These are phyloP conservation scores for Heterodera carotae DNA, from an alignment of 1,140 invertebrate genomes.

Conservation along the genomic window DNA sequence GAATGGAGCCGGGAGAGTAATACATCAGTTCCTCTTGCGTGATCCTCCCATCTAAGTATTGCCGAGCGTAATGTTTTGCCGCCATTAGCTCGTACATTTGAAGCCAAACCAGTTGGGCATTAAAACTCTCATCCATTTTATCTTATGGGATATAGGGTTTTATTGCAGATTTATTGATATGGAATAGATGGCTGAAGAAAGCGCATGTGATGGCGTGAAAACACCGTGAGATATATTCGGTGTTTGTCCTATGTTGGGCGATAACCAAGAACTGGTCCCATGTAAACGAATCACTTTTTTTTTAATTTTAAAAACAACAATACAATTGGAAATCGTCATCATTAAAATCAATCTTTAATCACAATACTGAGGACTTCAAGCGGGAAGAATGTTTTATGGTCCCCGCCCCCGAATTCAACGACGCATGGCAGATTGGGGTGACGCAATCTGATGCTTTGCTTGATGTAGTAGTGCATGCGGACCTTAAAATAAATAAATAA, in stretches of 20 bases:
- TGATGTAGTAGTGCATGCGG: background rate
- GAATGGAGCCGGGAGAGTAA: too few species aligned
- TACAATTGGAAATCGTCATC: slow-evolving; percentile 7
- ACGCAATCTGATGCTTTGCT: background rate
- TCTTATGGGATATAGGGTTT: too few species aligned
- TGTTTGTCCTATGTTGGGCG: background rate
- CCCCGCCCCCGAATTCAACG: slow-evolving; percentile 3
- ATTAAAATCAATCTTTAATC: background rate
- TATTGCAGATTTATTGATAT: too few species aligned
- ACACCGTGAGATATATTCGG: background rate
- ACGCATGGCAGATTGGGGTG: slow-evolving; percentile 12
- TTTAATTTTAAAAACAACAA: slow-evolving; percentile 15
- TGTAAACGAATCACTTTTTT: background rate
- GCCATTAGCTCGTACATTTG: too few species aligned
- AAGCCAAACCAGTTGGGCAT: too few species aligned
- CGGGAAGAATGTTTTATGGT: background rate
- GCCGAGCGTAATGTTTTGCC: too few species aligned
- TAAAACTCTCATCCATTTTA: too few species aligned
- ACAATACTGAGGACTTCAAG: slow-evolving; percentile 7
- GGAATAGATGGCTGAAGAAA: too few species aligned
- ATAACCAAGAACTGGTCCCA: too few species aligned
- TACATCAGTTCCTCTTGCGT: too few species aligned
- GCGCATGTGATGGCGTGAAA: slow-evolving; percentile 12
- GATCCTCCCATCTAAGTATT: too few species aligned
- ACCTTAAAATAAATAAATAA: background rate